phyloP scores from a whole-genome alignment of 1,140 invertebrate species.

The Drosophila cardini region DNA sequence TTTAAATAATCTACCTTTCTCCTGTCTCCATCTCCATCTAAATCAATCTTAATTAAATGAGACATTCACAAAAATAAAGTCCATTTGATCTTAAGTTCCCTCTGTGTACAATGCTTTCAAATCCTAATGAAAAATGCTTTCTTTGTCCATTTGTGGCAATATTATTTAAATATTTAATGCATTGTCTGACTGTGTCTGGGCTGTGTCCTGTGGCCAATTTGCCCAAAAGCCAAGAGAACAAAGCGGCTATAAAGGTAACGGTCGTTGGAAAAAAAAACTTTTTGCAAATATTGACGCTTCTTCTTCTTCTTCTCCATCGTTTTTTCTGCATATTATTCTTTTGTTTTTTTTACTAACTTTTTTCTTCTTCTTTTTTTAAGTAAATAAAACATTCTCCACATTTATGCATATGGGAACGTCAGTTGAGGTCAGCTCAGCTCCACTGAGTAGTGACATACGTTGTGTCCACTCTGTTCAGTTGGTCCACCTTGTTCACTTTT shows the following conservation, averaged over 20 bases:
- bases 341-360: conserved; percentile 10
- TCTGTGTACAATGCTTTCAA: not conserved
- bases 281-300: conserved; percentile 64
- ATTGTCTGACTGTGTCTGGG: conserved; percentile 26
- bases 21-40: not conserved
- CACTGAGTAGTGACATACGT: conserved; percentile 1
- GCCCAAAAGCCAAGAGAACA: conserved; percentile 40
- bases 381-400: conserved; percentile 65
- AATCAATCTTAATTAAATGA: conserved; percentile 2
- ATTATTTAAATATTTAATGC: conserved; percentile 42
- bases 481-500: not conserved
- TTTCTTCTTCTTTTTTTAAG: conserved; percentile 32
- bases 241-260: conserved; percentile 23
- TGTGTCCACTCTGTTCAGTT: not conserved
- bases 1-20: no score
- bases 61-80: not conserved
- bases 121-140: conserved; percentile 3
- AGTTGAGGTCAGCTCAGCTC: conserved; percentile 46
- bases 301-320: conserved; percentile 42
- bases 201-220: conserved; percentile 37
- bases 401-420: conserved; percentile 61
- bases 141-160: not conserved
- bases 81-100: not conserved
- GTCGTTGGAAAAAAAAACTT: conserved; percentile 50
- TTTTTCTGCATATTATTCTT: conserved; percentile 19